Conservation (phyloP, 2,888 invertebrate species). For the Platycheirus rosarum region DNA sequence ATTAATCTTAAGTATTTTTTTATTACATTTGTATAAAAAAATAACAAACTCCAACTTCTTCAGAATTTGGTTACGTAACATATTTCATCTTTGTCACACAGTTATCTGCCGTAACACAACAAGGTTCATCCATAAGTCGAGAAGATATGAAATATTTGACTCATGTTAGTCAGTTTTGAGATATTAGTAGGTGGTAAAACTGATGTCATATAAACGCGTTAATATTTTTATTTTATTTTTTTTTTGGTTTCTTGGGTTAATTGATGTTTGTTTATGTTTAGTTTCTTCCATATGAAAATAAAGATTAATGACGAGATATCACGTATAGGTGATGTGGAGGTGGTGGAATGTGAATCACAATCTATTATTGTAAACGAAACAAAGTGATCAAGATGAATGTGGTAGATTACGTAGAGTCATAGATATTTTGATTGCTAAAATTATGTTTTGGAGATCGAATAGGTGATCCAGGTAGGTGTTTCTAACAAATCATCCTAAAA, state of each 20-base stretch:
- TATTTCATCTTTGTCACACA: neutral
- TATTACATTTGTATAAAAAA: too few relatives aligned
- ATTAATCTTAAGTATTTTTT: too few relatives aligned
- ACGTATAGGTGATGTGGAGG: too few relatives aligned
- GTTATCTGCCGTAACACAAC: neutral
- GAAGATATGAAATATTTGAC: neutral
- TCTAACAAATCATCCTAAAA: too few relatives aligned
- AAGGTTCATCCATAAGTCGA: neutral
- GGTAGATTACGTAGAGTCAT: too few relatives aligned
- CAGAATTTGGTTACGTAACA: neutral
- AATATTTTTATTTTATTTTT: neutral
- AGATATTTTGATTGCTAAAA: too few relatives aligned
- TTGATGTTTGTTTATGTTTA: neutral
- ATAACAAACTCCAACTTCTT: neutral
- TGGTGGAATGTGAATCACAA: too few relatives aligned
- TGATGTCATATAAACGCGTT: neutral
- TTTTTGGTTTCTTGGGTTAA: too few relatives aligned
- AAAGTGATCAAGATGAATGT: too few relatives aligned
- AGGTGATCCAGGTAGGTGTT: too few relatives aligned
- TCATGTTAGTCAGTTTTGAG: neutral
- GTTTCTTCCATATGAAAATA: neutral
- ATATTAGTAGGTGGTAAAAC: neutral
- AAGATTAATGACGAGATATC: neutral
- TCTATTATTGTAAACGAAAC: too few relatives aligned
- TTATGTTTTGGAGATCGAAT: too few relatives aligned